Base-by-base conservation (phyloP, 2,888 invertebrate species). In the Notodonta ziczac region DNA sequence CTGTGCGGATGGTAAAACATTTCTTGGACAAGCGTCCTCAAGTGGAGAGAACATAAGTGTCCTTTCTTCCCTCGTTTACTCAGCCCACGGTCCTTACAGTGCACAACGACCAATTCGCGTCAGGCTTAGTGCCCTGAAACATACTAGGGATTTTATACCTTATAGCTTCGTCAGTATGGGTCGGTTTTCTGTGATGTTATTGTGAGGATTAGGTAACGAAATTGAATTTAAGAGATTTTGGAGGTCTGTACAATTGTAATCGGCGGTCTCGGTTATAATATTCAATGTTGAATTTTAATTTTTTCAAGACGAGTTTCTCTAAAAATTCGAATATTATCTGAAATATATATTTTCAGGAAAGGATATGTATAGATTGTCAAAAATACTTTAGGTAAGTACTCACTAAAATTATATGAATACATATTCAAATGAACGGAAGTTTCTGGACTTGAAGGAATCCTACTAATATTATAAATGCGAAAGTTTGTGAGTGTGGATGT, bases 71-170 rank as follows among this genome's bases (percentile, higher is more conserved):
- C 59, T 52, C 60, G 60, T 59, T 59, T 56, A 69, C 56, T 58
- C 60, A 50, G 35, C 40, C 59, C 51, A 54, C 50, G 56, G 52
- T 48, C 44, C 58, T 65, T 39, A 46, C 16, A 55, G 52, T 32
- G 53, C 42, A 60, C 44, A 55, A 63, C 62, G 63, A 65, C 70
- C 73, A 66, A 70, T 69, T 70, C 69, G 40, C 13, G 53, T 7
- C 8, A 2, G 9, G 16, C 32, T 32, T 52, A 52, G 16, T 52
- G 58, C 13, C 32, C n/a, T 16, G 4, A 8, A 14, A 35, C 32
- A 13, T 10, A 35, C 58, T 50, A 48, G 12, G n/a, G 1, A 65
- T 14, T 44, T 12, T 61, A 35, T 16, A 48, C 24, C 32, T 60
- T 72, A 12, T 6, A 0, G 0, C 0, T 0, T 0, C 0, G 1